These are phyloP conservation scores for Otus sunia DNA, from an alignment of 2,113 vertebrate species.

Conservation along the genomic window DNA sequence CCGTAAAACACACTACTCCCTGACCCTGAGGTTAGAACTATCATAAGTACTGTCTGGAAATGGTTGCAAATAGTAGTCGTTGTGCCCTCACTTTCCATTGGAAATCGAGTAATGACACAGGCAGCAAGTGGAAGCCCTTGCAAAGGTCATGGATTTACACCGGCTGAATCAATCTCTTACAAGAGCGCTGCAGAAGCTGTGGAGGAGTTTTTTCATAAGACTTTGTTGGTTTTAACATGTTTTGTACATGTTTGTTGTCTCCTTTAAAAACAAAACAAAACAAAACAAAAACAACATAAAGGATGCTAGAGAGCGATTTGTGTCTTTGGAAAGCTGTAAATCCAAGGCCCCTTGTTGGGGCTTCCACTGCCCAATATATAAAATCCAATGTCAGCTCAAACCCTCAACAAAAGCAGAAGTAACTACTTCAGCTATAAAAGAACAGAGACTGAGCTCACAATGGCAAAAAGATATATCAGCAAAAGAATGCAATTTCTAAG, in stretches of 20 bases:
- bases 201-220: background rate
- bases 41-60: slow-evolving; percentile 36
- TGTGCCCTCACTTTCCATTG: slow-evolving; percentile 35
- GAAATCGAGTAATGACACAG: slow-evolving; percentile 41
- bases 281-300: background rate
- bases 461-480: background rate
- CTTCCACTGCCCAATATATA: background rate
- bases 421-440: background rate
- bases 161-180: background rate
- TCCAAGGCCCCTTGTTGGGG: background rate
- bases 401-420: background rate
- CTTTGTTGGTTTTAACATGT: background rate
- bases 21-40: background rate
- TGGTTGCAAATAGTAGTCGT: slow-evolving; percentile 12
- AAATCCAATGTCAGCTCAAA: background rate
- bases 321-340: background rate
- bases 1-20: background rate
- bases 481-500: background rate
- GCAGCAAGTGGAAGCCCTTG: background rate
- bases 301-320: background rate
- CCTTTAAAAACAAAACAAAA: background rate
- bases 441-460: background rate
- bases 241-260: background rate
- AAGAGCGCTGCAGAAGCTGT: background rate
- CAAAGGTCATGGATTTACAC: background rate